phyloP scores from a whole-genome alignment of 2,113 vertebrate species.

The Plectropomus leopardus region DNA sequence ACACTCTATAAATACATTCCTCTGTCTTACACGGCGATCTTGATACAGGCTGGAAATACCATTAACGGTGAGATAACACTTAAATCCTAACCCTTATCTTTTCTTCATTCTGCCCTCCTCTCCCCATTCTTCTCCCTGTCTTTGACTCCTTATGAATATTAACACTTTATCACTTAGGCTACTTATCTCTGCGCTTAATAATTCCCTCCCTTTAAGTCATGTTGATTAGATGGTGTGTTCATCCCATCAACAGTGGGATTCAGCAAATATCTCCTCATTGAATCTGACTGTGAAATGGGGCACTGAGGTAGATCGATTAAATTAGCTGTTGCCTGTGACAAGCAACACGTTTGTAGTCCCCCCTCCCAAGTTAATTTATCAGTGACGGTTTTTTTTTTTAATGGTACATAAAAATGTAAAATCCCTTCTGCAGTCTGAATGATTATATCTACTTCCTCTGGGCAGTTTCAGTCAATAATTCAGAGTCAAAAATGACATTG shows the following conservation, averaged over 20 bases:
- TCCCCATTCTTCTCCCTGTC: conserved; percentile 4
- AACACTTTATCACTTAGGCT: conserved; percentile 57
- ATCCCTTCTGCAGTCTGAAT: no score
- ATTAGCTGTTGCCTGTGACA: conserved; percentile 9
- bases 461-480: neutral
- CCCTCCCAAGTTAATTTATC: neutral
- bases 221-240: conserved; percentile 49
- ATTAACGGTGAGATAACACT: conserved; percentile 65
- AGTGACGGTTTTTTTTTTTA: neutral
- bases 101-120: neutral
- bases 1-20: conserved; percentile 27
- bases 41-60: conserved; percentile 50
- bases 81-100: conserved; percentile 51
- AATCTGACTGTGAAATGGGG: conserved; percentile 38
- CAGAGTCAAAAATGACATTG: neutral
- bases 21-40: conserved; percentile 40
- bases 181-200: conserved; percentile 63
- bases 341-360: conserved; percentile 13
- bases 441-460: neutral
- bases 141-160: conserved; percentile 65
- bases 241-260: conserved; percentile 4
- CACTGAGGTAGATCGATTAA: conserved; percentile 36
- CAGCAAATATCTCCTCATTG: conserved; percentile 24
- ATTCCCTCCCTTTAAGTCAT: conserved; percentile 37
- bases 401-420: no score